Percentiles rank a stretch among this genome's conserved stretches.
Conservation (phyloP, 2,888 invertebrate species). For the Apamea anceps region DNA sequence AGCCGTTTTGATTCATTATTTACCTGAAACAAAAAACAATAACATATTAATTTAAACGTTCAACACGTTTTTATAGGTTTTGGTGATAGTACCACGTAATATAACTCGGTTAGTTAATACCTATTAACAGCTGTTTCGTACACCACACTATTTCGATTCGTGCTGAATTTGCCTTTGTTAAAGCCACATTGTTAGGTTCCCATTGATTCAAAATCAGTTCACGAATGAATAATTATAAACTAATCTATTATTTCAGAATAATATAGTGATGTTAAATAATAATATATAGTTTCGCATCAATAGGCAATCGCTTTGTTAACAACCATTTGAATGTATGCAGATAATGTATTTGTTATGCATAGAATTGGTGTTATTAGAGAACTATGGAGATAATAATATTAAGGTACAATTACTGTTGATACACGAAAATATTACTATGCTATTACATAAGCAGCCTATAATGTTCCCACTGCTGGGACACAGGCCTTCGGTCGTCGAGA, state of each 20-base stretch:
- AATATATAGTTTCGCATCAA: neutral
- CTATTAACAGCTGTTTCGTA: neutral
- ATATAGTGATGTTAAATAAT: neutral
- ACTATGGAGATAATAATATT: neutral
- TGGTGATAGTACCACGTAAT: neutral
- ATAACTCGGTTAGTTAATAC: neutral
- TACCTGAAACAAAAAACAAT: constrained; percentile 53
- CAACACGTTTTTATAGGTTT: neutral
- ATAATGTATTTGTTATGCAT: constrained; percentile 2
- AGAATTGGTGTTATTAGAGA: neutral
- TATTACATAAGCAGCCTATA: neutral
- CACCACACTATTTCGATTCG: neutral
- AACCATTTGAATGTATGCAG: neutral
- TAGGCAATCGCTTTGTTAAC: constrained; percentile 4
- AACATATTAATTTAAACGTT: neutral
- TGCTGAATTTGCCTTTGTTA: constrained; percentile 11
- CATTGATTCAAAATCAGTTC: constrained; percentile 15
- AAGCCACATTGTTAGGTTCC: neutral
- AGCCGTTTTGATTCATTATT: neutral
- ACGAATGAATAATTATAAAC: constrained; percentile 13
- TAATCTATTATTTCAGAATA: constrained; percentile 1
- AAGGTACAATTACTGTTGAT: neutral
- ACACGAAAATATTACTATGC: neutral
- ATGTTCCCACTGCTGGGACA: too few relatives aligned
- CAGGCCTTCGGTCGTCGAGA: too few relatives aligned